Evolutionary conservation across 2,113 vertebrate species (phyloP).

Genomic region (Psophia crepitans): DNA sequence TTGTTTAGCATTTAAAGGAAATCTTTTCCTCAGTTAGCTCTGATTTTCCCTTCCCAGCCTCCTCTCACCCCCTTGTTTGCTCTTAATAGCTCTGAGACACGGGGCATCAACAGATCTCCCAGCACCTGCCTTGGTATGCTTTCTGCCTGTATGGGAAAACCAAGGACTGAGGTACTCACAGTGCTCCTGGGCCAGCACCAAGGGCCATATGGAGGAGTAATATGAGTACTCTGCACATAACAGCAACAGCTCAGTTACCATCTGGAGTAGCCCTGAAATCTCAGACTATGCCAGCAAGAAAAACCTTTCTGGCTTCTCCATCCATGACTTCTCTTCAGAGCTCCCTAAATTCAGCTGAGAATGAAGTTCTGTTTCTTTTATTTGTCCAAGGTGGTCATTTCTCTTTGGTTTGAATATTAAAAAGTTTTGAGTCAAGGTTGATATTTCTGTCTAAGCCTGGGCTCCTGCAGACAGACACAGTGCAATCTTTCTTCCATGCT

Average conservation of each 20-base stretch:
- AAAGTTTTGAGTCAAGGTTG: not conserved
- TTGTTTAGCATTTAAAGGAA: constrained; percentile 7
- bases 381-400: not conserved
- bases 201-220: not conserved
- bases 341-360: not conserved
- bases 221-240: not conserved
- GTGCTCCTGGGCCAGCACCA: not conserved
- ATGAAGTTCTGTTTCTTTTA: not conserved
- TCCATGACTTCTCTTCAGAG: not conserved
- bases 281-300: not conserved
- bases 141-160: not conserved
- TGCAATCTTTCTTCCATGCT: not conserved
- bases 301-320: not conserved
- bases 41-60: not conserved
- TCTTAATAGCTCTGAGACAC: not conserved
- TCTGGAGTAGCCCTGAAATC: not conserved
- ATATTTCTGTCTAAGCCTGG: not conserved
- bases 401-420: not conserved
- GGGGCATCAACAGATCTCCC: not conserved
- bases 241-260: not conserved
- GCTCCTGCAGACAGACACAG: not conserved
- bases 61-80: not conserved
- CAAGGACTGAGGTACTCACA: not conserved
- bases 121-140: not conserved
- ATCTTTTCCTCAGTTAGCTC: not conserved